A percentile compares a stretch with the other conserved stretches of the same genome.
Conservation (phyloP, 2,888 invertebrate species). For the Synergus gifuensis region DNA sequence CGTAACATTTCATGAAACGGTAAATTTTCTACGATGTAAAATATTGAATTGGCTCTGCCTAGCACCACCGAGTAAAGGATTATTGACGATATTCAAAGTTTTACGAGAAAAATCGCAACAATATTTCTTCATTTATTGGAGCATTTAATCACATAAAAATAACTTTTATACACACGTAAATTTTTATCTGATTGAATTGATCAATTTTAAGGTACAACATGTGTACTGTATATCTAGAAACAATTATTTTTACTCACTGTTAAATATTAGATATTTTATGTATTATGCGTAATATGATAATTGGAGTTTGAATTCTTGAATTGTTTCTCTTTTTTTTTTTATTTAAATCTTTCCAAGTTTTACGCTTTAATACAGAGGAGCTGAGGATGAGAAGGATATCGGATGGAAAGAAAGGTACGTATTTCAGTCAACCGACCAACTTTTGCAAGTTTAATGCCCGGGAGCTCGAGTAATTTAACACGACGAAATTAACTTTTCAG, state of each 20-base stretch:
- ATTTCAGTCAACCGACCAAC: constrained; percentile 73
- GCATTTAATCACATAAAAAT: constrained; percentile 22
- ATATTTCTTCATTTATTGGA: constrained; percentile 27
- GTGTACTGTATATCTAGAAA: not conserved
- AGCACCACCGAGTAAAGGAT: constrained; percentile 21
- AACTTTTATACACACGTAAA: constrained; percentile 23
- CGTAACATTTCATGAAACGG: constrained; percentile 28
- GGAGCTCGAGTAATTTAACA: constrained; percentile 75
- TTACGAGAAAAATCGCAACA: constrained; percentile 39
- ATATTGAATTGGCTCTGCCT: constrained; percentile 28
- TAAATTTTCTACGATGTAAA: constrained; percentile 37
- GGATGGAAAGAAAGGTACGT: constrained; percentile 57
- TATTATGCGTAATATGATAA: not conserved
- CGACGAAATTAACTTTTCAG: constrained; percentile 77
- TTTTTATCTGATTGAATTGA: constrained; percentile 12
- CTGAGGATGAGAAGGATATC: constrained; percentile 54
- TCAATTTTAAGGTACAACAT: not conserved
- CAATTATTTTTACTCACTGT: not conserved
- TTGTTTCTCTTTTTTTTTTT: not conserved
- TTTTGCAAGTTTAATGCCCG: constrained; percentile 74
- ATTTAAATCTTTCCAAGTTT: constrained; percentile 45
- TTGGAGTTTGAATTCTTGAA: not conserved
- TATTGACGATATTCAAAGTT: constrained; percentile 22
- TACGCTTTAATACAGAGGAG: constrained; percentile 46
- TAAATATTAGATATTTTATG: not conserved